Conservation (phyloP, 2,113 vertebrate species). For the Recurvirostra avosetta region DNA sequence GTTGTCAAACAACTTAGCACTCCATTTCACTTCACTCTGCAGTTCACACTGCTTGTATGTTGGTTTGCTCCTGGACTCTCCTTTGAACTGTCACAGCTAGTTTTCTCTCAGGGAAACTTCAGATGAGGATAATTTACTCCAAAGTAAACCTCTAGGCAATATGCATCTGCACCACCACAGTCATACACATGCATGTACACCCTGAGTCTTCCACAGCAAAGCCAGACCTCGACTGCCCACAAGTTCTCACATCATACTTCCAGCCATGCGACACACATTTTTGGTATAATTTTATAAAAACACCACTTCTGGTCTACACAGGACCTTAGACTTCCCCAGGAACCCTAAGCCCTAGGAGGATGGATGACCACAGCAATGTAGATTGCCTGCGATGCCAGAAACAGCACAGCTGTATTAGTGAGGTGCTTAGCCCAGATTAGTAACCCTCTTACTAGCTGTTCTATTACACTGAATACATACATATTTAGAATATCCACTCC, state of each 20-base stretch:
- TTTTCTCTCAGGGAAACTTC: background rate
- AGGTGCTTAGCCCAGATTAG: background rate
- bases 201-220: background rate
- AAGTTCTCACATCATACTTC: background rate
- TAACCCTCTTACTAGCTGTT: background rate
- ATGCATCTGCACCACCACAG: background rate
- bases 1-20: constrained; percentile 8
- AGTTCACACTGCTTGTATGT: background rate
- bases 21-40: background rate
- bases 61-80: background rate
- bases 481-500: background rate
- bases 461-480: background rate
- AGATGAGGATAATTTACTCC: background rate
- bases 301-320: background rate
- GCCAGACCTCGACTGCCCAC: background rate
- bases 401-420: background rate
- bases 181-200: fast-evolving
- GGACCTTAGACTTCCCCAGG: background rate
- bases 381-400: background rate
- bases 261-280: background rate
- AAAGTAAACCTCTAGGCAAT: background rate
- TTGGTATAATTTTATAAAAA: background rate
- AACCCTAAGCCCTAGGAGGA: background rate
- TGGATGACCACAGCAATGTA: background rate
- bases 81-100: background rate